Percentiles rank a stretch among this genome's conserved stretches.
phyloP scores from a whole-genome alignment of 2,113 vertebrate species.

The Bubo blakistoni region DNA sequence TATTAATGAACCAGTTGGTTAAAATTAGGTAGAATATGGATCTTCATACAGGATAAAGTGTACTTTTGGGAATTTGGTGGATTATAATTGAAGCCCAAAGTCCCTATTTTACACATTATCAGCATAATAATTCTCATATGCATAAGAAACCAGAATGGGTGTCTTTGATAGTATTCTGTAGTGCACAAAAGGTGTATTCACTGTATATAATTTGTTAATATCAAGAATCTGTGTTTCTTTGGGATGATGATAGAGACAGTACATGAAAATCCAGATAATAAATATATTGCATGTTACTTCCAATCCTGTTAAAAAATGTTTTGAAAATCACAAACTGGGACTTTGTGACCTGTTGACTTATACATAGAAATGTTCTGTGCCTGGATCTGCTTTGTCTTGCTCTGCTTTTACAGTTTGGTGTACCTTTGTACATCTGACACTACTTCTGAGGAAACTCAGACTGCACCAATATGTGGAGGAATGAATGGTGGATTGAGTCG shows the following conservation, averaged over 20 bases:
- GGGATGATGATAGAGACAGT: background rate
- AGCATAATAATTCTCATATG: background rate
- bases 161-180: background rate
- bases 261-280: background rate
- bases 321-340: background rate
- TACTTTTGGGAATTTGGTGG: background rate
- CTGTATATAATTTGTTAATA: background rate
- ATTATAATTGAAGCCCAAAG: background rate
- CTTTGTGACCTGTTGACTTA: background rate
- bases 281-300: background rate
- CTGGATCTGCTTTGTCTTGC: background rate
- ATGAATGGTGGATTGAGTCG: background rate
- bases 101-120: background rate
- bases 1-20: background rate
- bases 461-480: background rate
- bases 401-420: background rate
- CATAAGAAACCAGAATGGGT: background rate
- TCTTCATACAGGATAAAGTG: background rate
- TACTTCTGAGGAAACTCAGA: background rate
- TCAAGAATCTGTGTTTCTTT: background rate
- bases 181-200: background rate
- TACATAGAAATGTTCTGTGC: rapidly evolving
- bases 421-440: background rate
- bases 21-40: background rate
- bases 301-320: background rate